phyloP scores from a whole-genome alignment of 2,113 vertebrate genomes.

The Atherinomorus stipes region DNA sequence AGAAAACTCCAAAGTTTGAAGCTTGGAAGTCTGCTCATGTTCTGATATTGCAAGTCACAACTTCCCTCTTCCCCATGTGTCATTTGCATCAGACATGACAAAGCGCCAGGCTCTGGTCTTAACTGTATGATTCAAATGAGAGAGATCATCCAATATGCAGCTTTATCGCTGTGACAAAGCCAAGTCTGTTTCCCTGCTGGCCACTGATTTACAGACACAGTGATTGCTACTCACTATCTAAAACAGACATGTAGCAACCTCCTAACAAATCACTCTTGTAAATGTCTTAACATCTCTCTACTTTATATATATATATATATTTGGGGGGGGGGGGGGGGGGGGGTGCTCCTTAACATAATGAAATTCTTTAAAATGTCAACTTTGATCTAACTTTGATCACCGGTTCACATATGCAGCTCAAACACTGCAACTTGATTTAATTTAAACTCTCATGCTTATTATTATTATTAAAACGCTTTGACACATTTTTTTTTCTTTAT shows the following conservation, averaged over 20 bases:
- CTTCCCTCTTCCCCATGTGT: constrained; percentile 13
- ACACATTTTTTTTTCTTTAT: too few relatives aligned
- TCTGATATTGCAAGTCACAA: constrained; percentile 1
- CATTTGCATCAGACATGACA: constrained; percentile 37
- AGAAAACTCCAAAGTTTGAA: neutral
- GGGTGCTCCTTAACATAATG: neutral
- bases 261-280: neutral
- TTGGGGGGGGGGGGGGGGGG: too few relatives aligned
- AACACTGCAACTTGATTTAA: too few relatives aligned
- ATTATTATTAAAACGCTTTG: too few relatives aligned
- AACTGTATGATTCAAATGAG: constrained; percentile 35
- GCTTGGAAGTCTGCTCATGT: neutral
- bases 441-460: too few relatives aligned
- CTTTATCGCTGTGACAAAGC: constrained; percentile 26
- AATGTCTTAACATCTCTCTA: neutral
- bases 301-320: neutral
- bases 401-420: too few relatives aligned
- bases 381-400: too few relatives aligned
- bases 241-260: neutral
- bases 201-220: constrained; percentile 57
- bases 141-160: neutral
- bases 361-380: neutral
- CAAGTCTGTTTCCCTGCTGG: constrained; percentile 16
- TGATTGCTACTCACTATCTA: neutral
- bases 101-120: constrained; percentile 5